phyloP scores from a whole-genome alignment of 2,113 vertebrate genomes.

The human (Homo sapiens) region GRCh38 chr3:104333501-104334000 shows the following conservation, averaged over 20 bases:
- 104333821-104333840: neutral
- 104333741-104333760: neutral
- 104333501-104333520: neutral
- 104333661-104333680: neutral
- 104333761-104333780: neutral
- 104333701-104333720: neutral
- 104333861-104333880: neutral
- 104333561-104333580: neutral
- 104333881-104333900: neutral
- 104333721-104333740: neutral
- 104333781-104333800: neutral
- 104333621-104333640: neutral
- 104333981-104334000: neutral
- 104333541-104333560: neutral
- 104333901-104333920: neutral
- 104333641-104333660: neutral
- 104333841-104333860: neutral
- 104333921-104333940: neutral
- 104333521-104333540: neutral
- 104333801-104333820: neutral
- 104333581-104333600: neutral
- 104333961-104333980: neutral
- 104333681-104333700: neutral
- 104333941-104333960: neutral
- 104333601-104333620: neutral